Evolutionary conservation across 1,140 invertebrate genomes (phyloP).

Genomic region (Drosophila aff.): DNA sequence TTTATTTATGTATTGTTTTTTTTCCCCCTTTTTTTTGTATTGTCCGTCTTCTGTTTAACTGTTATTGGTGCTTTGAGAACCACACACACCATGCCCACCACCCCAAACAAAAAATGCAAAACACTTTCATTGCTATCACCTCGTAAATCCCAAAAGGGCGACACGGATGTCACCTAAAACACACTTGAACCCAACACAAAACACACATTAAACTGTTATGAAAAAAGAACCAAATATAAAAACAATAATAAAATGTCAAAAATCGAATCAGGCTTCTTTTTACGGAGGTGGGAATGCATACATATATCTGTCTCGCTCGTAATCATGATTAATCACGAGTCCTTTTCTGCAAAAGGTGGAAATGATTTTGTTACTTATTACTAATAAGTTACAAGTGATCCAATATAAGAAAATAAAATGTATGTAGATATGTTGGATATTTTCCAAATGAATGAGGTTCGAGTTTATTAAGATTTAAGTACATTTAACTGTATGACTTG

Average conservation of each 20-base stretch:
- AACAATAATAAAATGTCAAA: constrained; percentile 46
- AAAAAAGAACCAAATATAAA: constrained; percentile 47
- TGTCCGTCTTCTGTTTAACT: constrained; percentile 46
- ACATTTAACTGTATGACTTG: constrained; percentile 56
- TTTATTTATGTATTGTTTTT: constrained; percentile 29
- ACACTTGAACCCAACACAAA: constrained; percentile 3
- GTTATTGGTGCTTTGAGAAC: constrained; percentile 74
- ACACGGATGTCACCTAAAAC: constrained; percentile 7
- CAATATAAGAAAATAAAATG: background rate
- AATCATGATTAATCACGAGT: background rate
- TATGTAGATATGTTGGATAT: background rate
- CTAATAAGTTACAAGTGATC: background rate
- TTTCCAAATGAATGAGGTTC: background rate
- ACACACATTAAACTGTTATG: constrained; percentile 36
- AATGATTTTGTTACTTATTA: background rate
- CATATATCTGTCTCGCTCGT: background rate
- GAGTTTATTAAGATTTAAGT: constrained; percentile 6
- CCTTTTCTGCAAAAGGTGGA: background rate
- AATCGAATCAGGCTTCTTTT: background rate
- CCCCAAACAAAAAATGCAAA: constrained; percentile 3
- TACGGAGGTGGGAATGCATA: background rate
- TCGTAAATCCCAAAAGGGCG: constrained; percentile 28
- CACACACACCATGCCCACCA: constrained; percentile 38
- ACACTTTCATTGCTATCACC: constrained; percentile 24
- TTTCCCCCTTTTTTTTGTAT: constrained; percentile 26